Evolutionary conservation across 2,888 invertebrate species (phyloP), one percentile per base, ranked within the genome.

Genomic region (Nomada lathburiana): DNA sequence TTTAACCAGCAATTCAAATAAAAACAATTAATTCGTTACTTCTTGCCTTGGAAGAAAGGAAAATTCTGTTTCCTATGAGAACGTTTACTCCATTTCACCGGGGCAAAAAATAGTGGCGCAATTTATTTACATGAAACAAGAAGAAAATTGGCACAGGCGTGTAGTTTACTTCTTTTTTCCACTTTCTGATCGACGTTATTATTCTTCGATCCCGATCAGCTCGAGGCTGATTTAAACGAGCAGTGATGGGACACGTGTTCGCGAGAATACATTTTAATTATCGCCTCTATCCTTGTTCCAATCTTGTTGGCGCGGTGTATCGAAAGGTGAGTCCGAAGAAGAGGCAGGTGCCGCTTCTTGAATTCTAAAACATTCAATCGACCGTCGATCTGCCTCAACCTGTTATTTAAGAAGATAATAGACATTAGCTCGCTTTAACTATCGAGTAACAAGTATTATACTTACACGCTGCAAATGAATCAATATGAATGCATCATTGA

Each of bases 211-310:
- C 16, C 2, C 11, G 47, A 53, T n/a, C 23, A 23, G 63, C 71
- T 57, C 67, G 60, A 29, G 80, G 80, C 59, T 55, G 80, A 68
- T 68, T 80, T 78, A 72, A 80, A 72, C 72, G 67, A 80, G 52
- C 63, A 64, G 52, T 42, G 72, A 77, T 53, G 20, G 63, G 60
- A 36, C 42, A 42, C 42, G 50, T 53, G 64, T 73, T 50, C 63
- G 29, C 57, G 18, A 26, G 68, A 55, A 73, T 80, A 81, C 73
- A 57, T 79, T 80, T 81, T 81, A 81, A 81, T 81, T 73, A 80
- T 73, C 80, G 68, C n/a, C 42, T 63, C 68, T 59, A 79, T 72
- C 71, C 69, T 52, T 55, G 59, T 50, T 68, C 36, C 53, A 57
- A 68, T 72, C 79, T 63, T 26, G 67, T 20, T 42, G 50, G 23